Evolutionary conservation across 2,113 vertebrate species (phyloP), one percentile per base, ranked within the genome.

Genomic region (Myocastor coypus): DNA sequence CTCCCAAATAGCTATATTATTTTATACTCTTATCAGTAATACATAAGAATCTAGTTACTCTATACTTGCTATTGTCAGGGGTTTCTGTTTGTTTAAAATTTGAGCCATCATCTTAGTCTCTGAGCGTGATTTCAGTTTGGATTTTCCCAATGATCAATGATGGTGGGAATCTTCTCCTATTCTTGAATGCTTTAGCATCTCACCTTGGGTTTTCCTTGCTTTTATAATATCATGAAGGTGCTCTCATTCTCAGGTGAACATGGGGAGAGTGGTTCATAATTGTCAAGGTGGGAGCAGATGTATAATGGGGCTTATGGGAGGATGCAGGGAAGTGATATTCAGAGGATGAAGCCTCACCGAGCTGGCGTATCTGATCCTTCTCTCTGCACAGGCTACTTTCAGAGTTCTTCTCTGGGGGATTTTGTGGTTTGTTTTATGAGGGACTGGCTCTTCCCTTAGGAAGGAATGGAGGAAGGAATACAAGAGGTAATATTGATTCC

Each of bases 201-300:
- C 83, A 90, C 57, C 81, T 75, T 61, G 50, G 30, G 83, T 86
- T 80, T 40, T 95, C 34, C 69, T 95, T 83, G 28, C 80, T 46
- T 94, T 83, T 86, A 52, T 78, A 71, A 69, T 71, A 57, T 80
- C 55, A 68, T 5, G 34, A 46, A 64, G 20, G 3, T 40, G 59
- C 64, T 66, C 37, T 42, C 28, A 26, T 89, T 77, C 73, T 46
- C 24, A 85, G 68, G 57, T 42, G 46, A 80, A 88, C 30, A 30
- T 24, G 75, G 10, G 81, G 85, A 34, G 37, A 10, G 13, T 46
- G 68, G 85, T 71, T 78, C 66, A 14, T 94, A 89, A 71, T 78
- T 85, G 37, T 92, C 83, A 92, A 69, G 86, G 52, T 2, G 26
- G 80, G 20, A 63, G 17, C 71, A 50, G 66, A 84, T 68, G 16